Percentiles rank a stretch among this genome's conserved stretches.
phyloP scores from a whole-genome alignment of 2,888 invertebrate species.

The Dinocampus coccinellae region DNA sequence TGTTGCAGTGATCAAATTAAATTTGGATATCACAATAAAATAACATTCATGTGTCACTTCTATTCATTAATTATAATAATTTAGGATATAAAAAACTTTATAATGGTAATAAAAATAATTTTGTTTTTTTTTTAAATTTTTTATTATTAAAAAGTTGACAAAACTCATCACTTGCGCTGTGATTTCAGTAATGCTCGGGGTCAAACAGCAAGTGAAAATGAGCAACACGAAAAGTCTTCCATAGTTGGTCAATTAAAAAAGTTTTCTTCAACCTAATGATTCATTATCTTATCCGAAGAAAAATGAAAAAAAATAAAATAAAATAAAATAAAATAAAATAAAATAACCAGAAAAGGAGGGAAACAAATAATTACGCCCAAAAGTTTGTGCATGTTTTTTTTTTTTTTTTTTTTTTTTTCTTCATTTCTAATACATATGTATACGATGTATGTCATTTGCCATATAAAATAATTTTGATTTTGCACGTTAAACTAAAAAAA shows the following conservation, averaged over 20 bases:
- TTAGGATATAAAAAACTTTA: too few relatives aligned
- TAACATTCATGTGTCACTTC: neutral
- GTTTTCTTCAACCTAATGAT: slow-evolving; percentile 7
- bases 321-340: neutral
- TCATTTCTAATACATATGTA: neutral
- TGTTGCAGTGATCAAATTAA: neutral
- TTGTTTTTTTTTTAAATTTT: neutral
- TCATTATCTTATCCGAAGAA: neutral
- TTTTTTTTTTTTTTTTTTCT: too few relatives aligned
- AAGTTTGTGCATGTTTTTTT: neutral
- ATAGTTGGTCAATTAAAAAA: slow-evolving; percentile 27
- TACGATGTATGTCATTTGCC: slow-evolving; percentile 1
- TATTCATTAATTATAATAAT: too few relatives aligned
- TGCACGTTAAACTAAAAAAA: too few relatives aligned
- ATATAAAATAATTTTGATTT: neutral
- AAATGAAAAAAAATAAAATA: neutral
- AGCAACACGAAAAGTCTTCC: neutral
- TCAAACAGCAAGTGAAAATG: slow-evolving; percentile 1
- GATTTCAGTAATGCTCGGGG: neutral
- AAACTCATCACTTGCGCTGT: neutral
- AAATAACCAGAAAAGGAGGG: neutral
- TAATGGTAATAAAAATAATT: neutral
- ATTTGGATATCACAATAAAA: too few relatives aligned
- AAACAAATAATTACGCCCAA: neutral
- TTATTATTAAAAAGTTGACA: neutral